Conservation (phyloP, 2,888 invertebrate genomes). For the Liposcelis brunnea region DNA sequence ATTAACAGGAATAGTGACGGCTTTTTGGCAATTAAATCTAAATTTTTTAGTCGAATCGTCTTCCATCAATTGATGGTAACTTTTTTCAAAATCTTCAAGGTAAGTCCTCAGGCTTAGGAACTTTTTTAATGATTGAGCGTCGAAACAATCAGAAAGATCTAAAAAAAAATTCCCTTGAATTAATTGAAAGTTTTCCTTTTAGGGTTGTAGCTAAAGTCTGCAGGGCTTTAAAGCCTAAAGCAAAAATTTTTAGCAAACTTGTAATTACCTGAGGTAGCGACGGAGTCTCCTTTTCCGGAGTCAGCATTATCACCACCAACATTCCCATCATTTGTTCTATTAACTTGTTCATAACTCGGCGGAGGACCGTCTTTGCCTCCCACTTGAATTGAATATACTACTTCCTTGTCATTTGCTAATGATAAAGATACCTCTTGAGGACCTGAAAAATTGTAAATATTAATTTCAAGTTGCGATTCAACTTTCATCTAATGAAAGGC, state of each 20-base stretch:
- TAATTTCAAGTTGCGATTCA: too few relatives aligned
- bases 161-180: constrained; percentile 12
- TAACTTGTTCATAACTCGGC: too few relatives aligned
- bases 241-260: constrained; percentile 13
- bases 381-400: too few relatives aligned
- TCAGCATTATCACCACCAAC: too few relatives aligned
- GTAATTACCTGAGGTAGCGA: constrained; percentile 15
- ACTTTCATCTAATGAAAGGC: constrained; percentile 9
- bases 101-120: constrained; percentile 39
- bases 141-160: constrained; percentile 28
- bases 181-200: too few relatives aligned
- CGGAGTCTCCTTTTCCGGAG: constrained; percentile 23
- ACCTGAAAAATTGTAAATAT: too few relatives aligned
- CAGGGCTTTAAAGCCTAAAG: constrained; percentile 5
- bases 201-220: neutral
- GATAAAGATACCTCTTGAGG: constrained; percentile 14
- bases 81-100: constrained; percentile 38
- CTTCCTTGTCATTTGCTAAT: constrained; percentile 13
- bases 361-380: too few relatives aligned
- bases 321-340: too few relatives aligned
- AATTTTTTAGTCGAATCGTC: constrained; percentile 52
- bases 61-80: constrained; percentile 39
- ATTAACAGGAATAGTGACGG: constrained; percentile 75
- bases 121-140: constrained; percentile 31
- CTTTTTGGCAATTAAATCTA: constrained; percentile 64